Percentiles rank a stretch among this genome's conserved stretches.
Evolutionary conservation across 2,113 vertebrate species (phyloP).

Genomic region (Trematocara macrostoma): DNA sequence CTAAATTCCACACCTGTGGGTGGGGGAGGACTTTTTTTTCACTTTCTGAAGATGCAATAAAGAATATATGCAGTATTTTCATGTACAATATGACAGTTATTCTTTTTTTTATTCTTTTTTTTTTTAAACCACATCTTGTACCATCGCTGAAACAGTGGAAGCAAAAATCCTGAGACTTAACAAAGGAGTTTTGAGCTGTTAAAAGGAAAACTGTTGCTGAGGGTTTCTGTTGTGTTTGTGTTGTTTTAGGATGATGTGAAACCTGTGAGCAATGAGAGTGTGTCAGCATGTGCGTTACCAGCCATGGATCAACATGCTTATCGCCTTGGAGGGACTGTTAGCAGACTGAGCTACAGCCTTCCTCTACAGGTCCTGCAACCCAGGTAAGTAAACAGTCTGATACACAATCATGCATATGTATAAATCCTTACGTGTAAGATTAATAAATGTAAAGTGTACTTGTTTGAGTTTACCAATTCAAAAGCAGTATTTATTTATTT

Average conservation of each 20-base stretch:
- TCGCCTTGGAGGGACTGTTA: constrained; percentile 76
- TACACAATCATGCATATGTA: neutral
- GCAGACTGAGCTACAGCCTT: constrained; percentile 76
- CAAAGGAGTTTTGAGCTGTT: neutral
- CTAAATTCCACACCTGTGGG: neutral
- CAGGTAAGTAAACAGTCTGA: constrained; percentile 42
- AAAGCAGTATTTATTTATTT: neutral
- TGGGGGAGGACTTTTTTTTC: neutral
- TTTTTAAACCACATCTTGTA: neutral
- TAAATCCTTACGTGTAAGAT: neutral
- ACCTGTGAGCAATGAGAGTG: constrained; percentile 14
- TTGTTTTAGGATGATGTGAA: constrained; percentile 33
- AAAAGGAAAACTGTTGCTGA: neutral
- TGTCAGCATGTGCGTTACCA: constrained; percentile 34
- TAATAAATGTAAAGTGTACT: neutral
- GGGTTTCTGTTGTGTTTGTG: constrained; percentile 6
- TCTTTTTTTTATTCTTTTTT: neutral
- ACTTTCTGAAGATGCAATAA: neutral
- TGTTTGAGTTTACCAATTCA: neutral
- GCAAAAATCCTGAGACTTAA: neutral
- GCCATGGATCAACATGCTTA: constrained; percentile 59
- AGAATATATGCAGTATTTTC: neutral
- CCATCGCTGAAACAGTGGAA: neutral
- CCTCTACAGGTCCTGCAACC: constrained; percentile 66
- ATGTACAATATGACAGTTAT: neutral